Evolutionary conservation across 1,140 invertebrate genomes (phyloP).

Genomic region (Pogonomyrmex californicus): DNA sequence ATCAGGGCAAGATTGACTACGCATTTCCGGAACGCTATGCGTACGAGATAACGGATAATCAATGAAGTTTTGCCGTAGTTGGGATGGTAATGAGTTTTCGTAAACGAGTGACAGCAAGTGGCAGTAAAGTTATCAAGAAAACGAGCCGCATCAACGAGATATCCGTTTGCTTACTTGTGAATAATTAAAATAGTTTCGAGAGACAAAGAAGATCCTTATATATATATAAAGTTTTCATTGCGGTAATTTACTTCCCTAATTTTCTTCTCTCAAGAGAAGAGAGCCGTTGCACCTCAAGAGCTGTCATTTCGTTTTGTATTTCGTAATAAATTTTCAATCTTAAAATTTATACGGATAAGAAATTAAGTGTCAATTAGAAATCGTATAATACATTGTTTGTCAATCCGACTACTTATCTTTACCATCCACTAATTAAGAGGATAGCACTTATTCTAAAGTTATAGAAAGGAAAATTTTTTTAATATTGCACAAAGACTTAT

Average conservation of each 20-base stretch:
- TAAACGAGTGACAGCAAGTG: constrained; percentile 34
- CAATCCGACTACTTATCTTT: constrained; percentile 69
- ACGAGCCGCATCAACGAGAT: constrained; percentile 38
- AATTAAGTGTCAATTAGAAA: constrained; percentile 85
- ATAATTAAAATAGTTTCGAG: constrained; percentile 80
- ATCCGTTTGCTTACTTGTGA: constrained; percentile 74
- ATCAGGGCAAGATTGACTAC: constrained; percentile 44
- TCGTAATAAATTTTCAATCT: constrained; percentile 72
- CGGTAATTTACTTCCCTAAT: background rate
- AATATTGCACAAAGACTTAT: background rate
- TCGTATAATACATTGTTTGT: constrained; percentile 82
- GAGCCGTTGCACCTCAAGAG: constrained; percentile 59
- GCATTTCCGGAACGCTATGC: constrained; percentile 42
- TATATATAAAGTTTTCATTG: background rate
- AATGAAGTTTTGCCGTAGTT: constrained; percentile 61
- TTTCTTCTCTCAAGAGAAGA: background rate
- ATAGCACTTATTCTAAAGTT: background rate
- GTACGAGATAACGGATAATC: constrained; percentile 29
- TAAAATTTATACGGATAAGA: constrained; percentile 66
- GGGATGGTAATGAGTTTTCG: constrained; percentile 54
- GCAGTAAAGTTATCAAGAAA: constrained; percentile 59
- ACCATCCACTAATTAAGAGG: constrained; percentile 43
- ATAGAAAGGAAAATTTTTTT: too few species aligned
- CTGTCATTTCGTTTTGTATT: constrained; percentile 28
- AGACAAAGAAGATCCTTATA: constrained; percentile 71